phyloP scores from a whole-genome alignment of 2,113 vertebrate species.

The Synodontis membranacea region DNA sequence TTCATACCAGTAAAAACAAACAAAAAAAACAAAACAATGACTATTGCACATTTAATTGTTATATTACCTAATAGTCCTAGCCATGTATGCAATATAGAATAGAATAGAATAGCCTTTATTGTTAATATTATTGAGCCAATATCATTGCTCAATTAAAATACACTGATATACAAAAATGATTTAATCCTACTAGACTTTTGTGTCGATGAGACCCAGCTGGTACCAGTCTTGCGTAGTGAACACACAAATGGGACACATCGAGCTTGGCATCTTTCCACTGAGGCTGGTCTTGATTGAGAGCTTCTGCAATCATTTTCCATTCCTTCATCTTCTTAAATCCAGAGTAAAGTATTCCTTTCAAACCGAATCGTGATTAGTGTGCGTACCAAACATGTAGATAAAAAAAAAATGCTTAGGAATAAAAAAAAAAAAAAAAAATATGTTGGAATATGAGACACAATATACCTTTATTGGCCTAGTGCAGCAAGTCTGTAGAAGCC shows the following conservation, averaged over 20 bases:
- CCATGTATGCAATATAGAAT: too few species aligned
- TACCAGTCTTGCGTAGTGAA: conserved; percentile 20
- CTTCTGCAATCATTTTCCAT: conserved; percentile 30
- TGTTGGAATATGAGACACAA: too few species aligned
- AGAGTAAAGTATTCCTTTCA: conserved; percentile 16
- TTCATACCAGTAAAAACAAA: too few species aligned
- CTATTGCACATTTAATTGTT: too few species aligned
- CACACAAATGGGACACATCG: conserved; percentile 29
- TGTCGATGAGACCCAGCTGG: conserved; percentile 41
- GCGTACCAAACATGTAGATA: background rate
- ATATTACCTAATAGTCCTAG: too few species aligned
- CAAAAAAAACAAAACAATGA: too few species aligned
- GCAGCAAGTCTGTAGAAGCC: too few species aligned
- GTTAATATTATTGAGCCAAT: too few species aligned
- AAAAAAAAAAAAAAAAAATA: too few species aligned
- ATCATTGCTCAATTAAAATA: too few species aligned
- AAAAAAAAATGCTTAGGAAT: background rate
- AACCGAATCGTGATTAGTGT: background rate
- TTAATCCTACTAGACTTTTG: background rate
- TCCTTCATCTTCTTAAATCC: conserved; percentile 12
- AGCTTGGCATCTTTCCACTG: conserved; percentile 28
- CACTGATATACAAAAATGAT: background rate
- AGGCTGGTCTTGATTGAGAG: conserved; percentile 22
- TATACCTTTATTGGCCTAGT: too few species aligned
- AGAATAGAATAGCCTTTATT: too few species aligned